Base-by-base conservation (phyloP, 1,140 invertebrate genomes). In the Drosophila baimaii region DNA sequence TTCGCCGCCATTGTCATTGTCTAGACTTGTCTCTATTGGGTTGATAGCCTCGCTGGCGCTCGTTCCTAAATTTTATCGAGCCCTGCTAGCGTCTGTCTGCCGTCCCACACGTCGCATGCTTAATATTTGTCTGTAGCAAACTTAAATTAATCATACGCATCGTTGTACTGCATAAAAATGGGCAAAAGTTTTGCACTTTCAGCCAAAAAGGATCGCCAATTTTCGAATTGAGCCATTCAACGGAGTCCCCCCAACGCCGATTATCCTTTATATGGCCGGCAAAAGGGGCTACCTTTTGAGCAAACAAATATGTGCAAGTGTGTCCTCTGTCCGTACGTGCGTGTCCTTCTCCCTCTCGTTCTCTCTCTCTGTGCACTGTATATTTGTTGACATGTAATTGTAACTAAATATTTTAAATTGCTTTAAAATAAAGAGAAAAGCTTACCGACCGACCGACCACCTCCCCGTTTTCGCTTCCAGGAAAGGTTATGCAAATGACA, bases 341-440 rank as follows among this genome's bases (percentile, higher is more conserved):
- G 8, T 33, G 59, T 69, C 54, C 62, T 70, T 44, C 31, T 59
- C 29, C 49, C 31, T 72, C 55, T 63, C 41, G n/a, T n/a, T n/a
- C n/a, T 72, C 55, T 63, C 33, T 44, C 12, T 51, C 33, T 29
- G 33, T 54, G 41, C 55, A 23, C 74, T 59, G 59, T 63, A 49
- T 82, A 75, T 88, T 89, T 88, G 84, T 88, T 88, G 83, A 88
- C 84, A 88, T 88, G 84, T 89, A 88, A 88, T 88, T 88, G 83
- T 81, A 88, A 88, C 83, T 88, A 88, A 88, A 88, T 88, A 88
- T 88, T 89, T 88, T 89, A 88, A 88, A 89, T 88, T 88, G 83
- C 84, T 89, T 88, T 89, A 89, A 88, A 88, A 88, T 88, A 88
- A 88, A 88, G 79, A 79, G 78, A 55, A 51, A 35, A 52, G 54